phyloP scores from a whole-genome alignment of 2,797 vertebrate genomes.

The Scolopax bukidnonensis region DNA sequence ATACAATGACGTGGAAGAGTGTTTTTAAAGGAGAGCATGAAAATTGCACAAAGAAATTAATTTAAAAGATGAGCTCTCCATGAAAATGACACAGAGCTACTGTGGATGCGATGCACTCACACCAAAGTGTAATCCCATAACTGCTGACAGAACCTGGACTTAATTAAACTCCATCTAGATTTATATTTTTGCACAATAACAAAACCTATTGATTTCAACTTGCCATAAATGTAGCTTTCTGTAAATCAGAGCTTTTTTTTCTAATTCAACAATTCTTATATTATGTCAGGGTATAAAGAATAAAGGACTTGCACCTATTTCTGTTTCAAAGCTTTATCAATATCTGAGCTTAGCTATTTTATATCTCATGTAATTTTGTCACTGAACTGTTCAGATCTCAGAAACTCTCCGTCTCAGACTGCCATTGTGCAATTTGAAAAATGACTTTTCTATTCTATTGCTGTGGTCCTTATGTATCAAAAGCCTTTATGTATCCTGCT shows the following conservation, averaged over 20 bases:
- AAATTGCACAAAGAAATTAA: neutral
- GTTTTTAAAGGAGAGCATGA: neutral
- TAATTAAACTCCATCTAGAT: conserved; percentile 3
- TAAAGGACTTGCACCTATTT: neutral
- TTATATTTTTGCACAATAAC: neutral
- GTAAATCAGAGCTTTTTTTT: neutral
- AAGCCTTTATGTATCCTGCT: neutral
- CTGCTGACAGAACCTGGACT: neutral
- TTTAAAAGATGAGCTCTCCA: neutral
- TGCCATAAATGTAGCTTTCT: neutral
- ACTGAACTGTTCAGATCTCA: neutral
- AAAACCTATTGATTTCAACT: neutral
- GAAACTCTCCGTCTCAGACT: rapidly evolving
- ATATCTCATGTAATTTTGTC: neutral
- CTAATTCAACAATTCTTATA: conserved; percentile 28
- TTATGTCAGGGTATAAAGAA: neutral
- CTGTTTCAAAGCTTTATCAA: neutral
- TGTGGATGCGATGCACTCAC: neutral
- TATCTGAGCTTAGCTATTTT: neutral
- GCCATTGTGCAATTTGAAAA: neutral
- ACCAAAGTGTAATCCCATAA: neutral
- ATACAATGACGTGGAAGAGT: neutral
- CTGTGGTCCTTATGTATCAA: neutral
- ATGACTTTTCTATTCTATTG: rapidly evolving
- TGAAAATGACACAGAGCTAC: neutral